Conservation (phyloP, 2,797 vertebrate genomes). For the Anas capensis region DNA sequence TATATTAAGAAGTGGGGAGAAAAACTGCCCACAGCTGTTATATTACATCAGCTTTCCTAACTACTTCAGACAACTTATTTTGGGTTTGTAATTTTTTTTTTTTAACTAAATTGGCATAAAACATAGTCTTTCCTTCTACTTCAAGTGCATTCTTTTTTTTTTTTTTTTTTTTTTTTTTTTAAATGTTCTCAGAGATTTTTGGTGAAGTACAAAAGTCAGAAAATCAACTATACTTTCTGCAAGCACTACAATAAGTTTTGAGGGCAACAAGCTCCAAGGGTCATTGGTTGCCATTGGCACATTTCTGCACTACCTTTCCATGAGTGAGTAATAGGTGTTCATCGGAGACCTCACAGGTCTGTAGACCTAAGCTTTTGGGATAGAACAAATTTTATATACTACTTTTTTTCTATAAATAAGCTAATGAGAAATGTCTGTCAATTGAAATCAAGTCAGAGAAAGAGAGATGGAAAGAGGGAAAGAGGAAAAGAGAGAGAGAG, state of each 20-base stretch:
- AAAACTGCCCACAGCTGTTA: constrained; percentile 65
- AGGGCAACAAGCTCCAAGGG: background rate
- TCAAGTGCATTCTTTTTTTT: background rate
- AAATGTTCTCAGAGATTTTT: background rate
- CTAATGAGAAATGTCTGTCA: background rate
- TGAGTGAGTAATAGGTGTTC: background rate
- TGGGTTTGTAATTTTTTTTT: background rate
- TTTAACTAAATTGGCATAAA: constrained; percentile 47
- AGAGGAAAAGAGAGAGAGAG: background rate
- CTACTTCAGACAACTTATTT: constrained; percentile 60
- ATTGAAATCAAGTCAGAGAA: background rate
- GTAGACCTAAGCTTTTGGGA: background rate
- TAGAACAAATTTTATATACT: background rate
- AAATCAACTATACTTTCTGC: constrained; percentile 15
- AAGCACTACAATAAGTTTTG: background rate
- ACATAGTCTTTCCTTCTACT: background rate
- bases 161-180: background rate
- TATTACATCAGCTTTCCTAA: constrained; percentile 64
- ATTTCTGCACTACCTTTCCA: background rate
- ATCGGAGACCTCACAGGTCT: background rate
- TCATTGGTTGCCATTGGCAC: background rate
- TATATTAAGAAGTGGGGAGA: constrained; percentile 62
- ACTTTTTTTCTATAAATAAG: background rate
- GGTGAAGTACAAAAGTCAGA: background rate
- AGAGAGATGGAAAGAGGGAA: background rate